These are phyloP conservation scores for Nysson spinosus DNA, from an alignment of 2,888 invertebrate genomes.

Conservation along the genomic window DNA sequence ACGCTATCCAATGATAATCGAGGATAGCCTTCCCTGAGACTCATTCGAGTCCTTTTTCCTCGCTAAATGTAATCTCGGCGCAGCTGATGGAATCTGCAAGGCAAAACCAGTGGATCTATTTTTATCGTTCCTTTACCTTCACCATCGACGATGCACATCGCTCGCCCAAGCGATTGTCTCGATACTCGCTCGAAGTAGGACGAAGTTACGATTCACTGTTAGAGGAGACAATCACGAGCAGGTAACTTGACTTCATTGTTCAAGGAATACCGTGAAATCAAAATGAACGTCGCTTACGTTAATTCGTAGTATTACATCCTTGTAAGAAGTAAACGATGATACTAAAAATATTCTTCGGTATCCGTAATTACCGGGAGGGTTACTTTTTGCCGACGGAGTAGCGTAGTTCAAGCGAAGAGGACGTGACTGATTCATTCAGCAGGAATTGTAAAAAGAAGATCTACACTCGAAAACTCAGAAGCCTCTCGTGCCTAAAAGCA, in stretches of 20 bases:
- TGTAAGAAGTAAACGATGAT: not conserved
- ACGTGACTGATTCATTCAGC: conserved; percentile 25
- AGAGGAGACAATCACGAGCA: not conserved
- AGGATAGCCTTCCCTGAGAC: conserved; percentile 16
- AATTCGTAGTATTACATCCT: not conserved
- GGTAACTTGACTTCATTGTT: conserved; percentile 1
- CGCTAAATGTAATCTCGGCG: conserved; percentile 31
- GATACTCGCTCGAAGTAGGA: conserved; percentile 1
- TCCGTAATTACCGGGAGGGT: conserved; percentile 2
- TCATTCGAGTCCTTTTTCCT: conserved; percentile 11
- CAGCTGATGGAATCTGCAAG: conserved; percentile 44
- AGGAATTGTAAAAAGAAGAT: conserved; percentile 37
- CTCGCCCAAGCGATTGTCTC: conserved; percentile 18
- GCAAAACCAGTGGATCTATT: conserved; percentile 32
- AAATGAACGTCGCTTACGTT: not conserved
- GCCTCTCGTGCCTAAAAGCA: conserved; percentile 58
- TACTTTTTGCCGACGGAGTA: conserved; percentile 10
- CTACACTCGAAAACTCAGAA: conserved; percentile 46
- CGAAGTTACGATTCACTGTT: not conserved
- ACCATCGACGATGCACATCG: conserved; percentile 24
- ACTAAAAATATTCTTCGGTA: conserved; percentile 1
- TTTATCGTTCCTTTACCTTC: conserved; percentile 21
- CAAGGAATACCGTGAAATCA: not conserved
- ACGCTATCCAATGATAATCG: conserved; percentile 33
- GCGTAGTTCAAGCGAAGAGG: conserved; percentile 10